These are phyloP conservation scores for Drosophila nasuta DNA, from an alignment of 1,140 invertebrate species.

Conservation along the genomic window DNA sequence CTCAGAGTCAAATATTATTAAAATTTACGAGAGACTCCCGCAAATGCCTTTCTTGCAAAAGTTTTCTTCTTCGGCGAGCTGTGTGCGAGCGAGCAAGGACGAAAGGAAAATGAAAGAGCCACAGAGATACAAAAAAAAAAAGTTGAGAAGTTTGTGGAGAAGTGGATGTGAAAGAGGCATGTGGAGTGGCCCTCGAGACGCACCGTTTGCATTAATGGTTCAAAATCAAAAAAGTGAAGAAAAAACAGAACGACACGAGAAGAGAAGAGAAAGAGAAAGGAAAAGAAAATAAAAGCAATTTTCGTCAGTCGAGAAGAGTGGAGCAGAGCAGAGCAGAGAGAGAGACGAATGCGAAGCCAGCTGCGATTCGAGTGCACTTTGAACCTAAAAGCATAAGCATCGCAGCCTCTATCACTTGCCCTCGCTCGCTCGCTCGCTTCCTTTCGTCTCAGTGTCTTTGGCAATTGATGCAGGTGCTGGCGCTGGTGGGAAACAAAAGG, in stretches of 20 bases:
- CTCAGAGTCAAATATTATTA: constrained; percentile 70
- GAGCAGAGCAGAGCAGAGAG: not conserved
- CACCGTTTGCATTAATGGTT: constrained; percentile 70
- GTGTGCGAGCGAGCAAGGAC: not conserved
- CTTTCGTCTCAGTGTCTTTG: not conserved
- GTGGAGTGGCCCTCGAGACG: constrained; percentile 61
- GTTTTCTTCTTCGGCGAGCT: constrained; percentile 23
- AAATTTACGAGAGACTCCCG: constrained; percentile 59
- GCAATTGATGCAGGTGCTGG: constrained; percentile 46
- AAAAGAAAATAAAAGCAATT: constrained; percentile 53
- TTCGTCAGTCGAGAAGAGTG: constrained; percentile 14
- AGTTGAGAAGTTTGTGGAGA: not conserved
- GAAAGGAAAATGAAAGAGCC: not conserved
- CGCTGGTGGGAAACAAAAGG: constrained; percentile 54
- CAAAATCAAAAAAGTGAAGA: constrained; percentile 55
- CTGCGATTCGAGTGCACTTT: constrained; percentile 74
- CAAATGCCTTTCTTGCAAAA: constrained; percentile 57
- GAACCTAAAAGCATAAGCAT: constrained; percentile 77
- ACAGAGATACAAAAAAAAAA: not conserved
- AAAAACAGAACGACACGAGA: too few species aligned
- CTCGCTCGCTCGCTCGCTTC: not conserved
- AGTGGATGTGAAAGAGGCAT: not conserved
- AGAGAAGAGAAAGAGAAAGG: constrained; percentile 1
- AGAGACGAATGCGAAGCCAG: constrained; percentile 24
- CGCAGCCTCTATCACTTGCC: constrained; percentile 31